Base-by-base conservation (phyloP, 2,797 vertebrate genomes). In the Ciconia nigra region DNA sequence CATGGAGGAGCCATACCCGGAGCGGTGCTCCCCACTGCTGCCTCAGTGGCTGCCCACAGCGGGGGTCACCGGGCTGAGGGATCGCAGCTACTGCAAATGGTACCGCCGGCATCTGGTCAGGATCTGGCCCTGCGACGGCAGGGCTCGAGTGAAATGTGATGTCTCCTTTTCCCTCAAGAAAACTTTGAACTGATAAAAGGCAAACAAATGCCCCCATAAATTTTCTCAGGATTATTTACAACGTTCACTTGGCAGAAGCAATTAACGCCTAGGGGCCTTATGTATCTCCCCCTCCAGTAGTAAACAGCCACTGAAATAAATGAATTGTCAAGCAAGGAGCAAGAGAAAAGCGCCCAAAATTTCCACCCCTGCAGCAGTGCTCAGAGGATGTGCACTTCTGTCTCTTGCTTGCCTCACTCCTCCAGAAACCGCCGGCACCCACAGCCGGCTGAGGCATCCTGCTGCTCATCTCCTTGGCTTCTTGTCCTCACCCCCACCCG, bases 1-100 rank as follows among this genome's bases (percentile, higher is more conserved):
- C 0, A 0, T 0, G 4, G 59, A 49, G 61, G 12, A 39, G 26
- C 15, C 0, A 0, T 28, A 49, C 8, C 15, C 0, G 1, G 37
- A 14, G 33, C 0, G 0, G 15, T 37, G 65, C 2, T n/a, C 8
- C 8, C 7, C 14, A 3, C 2, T 0, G 0, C 5, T 10, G 26
- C 28, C 51, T 35, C 3, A 0, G 18, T 1, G 1, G 25, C 8
- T 0, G 0, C 47, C 15, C 22, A 2, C 18, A 25, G 20, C 0
- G 0, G 2, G 0, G 3, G 5, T 21, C 24, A 7, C 17, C 2
- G 5, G 8, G 12, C 74, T 87, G 74, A 41, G n/a, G 41, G 37
- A 15, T 3, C 0, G 0, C 41, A 69, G 41, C 42, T 14, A 2
- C 18, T 11, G 10, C 35, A 65, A 44, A 31, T 7, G 28, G 83